Evolutionary conservation across 2,797 vertebrate species (phyloP), one percentile per base, ranked within the genome.

Genomic region (Tympanoctomys barrerae): DNA sequence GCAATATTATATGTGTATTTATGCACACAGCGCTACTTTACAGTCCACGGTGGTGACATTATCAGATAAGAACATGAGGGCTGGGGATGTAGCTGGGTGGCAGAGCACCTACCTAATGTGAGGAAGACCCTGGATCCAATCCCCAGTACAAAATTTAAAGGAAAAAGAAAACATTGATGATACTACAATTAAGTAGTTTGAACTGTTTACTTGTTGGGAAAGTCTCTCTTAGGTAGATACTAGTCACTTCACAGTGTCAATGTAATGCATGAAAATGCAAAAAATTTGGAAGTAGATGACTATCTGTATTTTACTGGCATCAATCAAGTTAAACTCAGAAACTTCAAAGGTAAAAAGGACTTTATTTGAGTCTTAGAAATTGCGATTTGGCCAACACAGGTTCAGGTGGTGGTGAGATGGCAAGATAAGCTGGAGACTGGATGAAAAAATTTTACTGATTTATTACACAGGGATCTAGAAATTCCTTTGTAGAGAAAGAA

Each of bases 181-280:
- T 42, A 33, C 26, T 82, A 14, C 46, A 64, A 39, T 68, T 79
- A 75, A 84, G 68, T 36, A 62, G 52, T 73, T 88, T 62, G 61
- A 77, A 93, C 39, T 54, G 62, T 89, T 85, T 42, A 54, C 66
- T 94, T 86, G n/a, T 14, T 84, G 52, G 52, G 39, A 66, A 88
- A 86, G 39, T 70, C n/a, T 83, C 90, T 88, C 28, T n/a, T 87
- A 28, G 64, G 46, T 57, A 9, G n/a, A 54, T 46, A 7, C 57
- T 80, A 86, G 42, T 61, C 54, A 61, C 59, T 84, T 66, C 46
- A 84, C 39, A 77, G 21, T 61, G 14, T 87, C 5, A 4, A 54
- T 57, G n/a, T 21, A 7, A 18, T 66, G 4, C 18, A 46, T 70
- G 57, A 66, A 87, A 52, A 66, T n/a, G 31, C 31, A 91, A 54